These are phyloP conservation scores for Pediacus dermestoides DNA, from an alignment of 2,888 invertebrate genomes.

Conservation along the genomic window DNA sequence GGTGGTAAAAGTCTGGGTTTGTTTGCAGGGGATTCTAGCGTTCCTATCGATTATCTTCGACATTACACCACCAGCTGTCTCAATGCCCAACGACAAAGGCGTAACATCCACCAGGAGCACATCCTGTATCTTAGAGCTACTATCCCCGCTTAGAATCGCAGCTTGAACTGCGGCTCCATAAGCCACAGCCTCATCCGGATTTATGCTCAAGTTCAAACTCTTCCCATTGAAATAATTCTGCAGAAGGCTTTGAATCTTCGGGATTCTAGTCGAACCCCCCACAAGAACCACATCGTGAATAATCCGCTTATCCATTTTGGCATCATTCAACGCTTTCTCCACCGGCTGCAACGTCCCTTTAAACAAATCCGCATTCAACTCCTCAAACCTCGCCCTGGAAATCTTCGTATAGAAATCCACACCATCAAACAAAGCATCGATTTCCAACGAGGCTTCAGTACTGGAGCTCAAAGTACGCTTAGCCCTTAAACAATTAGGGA, in stretches of 20 bases:
- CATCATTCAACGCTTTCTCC: slow-evolving; percentile 73
- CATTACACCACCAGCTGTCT: slow-evolving; percentile 56
- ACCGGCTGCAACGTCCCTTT: slow-evolving; percentile 71
- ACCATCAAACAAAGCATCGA: slow-evolving; percentile 53
- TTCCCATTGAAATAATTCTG: slow-evolving; percentile 73
- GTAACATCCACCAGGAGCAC: slow-evolving; percentile 59
- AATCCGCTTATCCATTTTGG: slow-evolving; percentile 69
- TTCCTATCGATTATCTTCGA: slow-evolving; percentile 71
- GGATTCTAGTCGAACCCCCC: slow-evolving; percentile 78
- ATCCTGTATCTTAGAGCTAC: slow-evolving; percentile 57
- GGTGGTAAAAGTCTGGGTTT: slow-evolving; percentile 72
- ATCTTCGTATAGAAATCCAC: slow-evolving; percentile 64
- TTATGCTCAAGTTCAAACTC: slow-evolving; percentile 68
- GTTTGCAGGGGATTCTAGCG: slow-evolving; percentile 68
- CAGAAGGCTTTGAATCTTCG: slow-evolving; percentile 76
- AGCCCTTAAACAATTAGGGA: slow-evolving; percentile 43
- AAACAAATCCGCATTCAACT: slow-evolving; percentile 70
- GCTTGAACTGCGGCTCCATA: slow-evolving; percentile 70
- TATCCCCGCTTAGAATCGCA: slow-evolving; percentile 66
- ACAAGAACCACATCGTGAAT: slow-evolving; percentile 80
- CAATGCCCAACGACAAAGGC: slow-evolving; percentile 52
- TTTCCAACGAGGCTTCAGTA: slow-evolving; percentile 53
- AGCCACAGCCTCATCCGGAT: slow-evolving; percentile 79
- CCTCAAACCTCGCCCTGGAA: slow-evolving; percentile 74
- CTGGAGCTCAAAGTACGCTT: slow-evolving; percentile 53